These are phyloP conservation scores for Magallana gigas DNA, from an alignment of 1,140 invertebrate genomes.

Conservation along the genomic window DNA sequence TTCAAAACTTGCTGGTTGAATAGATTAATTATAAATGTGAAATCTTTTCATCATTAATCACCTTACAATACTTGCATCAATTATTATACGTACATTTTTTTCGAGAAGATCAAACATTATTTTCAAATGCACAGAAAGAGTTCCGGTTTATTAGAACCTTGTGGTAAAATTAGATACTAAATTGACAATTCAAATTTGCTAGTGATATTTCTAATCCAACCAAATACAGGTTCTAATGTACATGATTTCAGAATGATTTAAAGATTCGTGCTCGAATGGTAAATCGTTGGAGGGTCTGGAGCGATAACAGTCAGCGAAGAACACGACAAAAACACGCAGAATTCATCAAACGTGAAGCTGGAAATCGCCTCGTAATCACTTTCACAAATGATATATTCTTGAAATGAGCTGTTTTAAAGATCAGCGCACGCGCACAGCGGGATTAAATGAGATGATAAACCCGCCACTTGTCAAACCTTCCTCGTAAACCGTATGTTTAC, in stretches of 20 bases:
- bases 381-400: constrained; percentile 38
- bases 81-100: too few species aligned
- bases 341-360: constrained; percentile 12
- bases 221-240: not conserved
- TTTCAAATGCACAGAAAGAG: too few species aligned
- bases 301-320: not conserved
- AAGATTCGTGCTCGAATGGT: constrained; percentile 29
- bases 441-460: constrained; percentile 33
- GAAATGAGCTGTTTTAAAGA: constrained; percentile 32
- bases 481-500: constrained; percentile 38
- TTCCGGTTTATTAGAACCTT: too few species aligned
- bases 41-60: too few species aligned
- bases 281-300: constrained; percentile 11
- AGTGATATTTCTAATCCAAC: not conserved
- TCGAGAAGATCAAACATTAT: too few species aligned
- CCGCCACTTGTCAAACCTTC: constrained; percentile 31
- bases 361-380: constrained; percentile 29
- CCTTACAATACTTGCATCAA: too few species aligned
- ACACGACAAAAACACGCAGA: not conserved
- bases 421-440: constrained; percentile 22
- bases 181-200: not conserved
- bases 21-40: too few species aligned
- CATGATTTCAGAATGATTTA: constrained; percentile 25
- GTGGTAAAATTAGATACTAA: too few species aligned
- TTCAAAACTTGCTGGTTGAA: too few species aligned